Conservation (phyloP, 1,140 invertebrate species). For the Megalonaias nervosa region DNA sequence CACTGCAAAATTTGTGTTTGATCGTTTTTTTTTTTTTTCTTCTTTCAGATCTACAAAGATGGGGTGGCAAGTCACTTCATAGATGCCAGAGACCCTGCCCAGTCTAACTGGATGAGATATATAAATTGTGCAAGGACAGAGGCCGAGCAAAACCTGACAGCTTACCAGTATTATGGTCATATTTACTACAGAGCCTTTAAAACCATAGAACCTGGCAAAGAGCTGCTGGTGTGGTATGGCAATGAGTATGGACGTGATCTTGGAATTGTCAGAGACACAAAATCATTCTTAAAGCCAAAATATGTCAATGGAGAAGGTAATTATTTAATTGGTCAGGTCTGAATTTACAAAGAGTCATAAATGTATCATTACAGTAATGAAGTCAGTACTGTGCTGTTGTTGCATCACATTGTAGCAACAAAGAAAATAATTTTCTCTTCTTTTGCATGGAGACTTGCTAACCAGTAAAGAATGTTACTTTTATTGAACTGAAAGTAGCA, state of each 20-base stretch:
- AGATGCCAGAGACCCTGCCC: conserved; percentile 67
- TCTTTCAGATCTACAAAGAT: conserved; percentile 26
- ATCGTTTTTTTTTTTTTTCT: neutral
- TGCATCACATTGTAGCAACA: too few species aligned
- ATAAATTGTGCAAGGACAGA: conserved; percentile 74
- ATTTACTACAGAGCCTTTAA: conserved; percentile 71
- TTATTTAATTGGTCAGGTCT: too few species aligned
- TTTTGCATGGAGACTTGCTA: too few species aligned
- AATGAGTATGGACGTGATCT: conserved; percentile 70
- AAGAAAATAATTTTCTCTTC: too few species aligned
- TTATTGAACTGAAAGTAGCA: too few species aligned
- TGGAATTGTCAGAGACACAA: conserved; percentile 32
- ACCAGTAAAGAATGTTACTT: too few species aligned
- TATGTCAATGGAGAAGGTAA: too few species aligned
- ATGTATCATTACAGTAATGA: too few species aligned
- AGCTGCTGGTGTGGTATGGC: conserved; percentile 76
- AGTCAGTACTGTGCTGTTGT: too few species aligned
- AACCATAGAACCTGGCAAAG: conserved; percentile 59
- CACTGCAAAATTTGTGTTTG: too few species aligned
- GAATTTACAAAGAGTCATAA: too few species aligned
- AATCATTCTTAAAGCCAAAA: too few species aligned
- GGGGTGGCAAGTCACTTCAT: conserved; percentile 57
- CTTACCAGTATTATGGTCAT: conserved; percentile 74
- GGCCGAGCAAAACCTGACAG: conserved; percentile 74
- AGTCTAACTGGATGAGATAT: conserved; percentile 75